These are phyloP conservation scores for Leptura quadrifasciata DNA, from an alignment of 2,888 invertebrate genomes.

Conservation along the genomic window DNA sequence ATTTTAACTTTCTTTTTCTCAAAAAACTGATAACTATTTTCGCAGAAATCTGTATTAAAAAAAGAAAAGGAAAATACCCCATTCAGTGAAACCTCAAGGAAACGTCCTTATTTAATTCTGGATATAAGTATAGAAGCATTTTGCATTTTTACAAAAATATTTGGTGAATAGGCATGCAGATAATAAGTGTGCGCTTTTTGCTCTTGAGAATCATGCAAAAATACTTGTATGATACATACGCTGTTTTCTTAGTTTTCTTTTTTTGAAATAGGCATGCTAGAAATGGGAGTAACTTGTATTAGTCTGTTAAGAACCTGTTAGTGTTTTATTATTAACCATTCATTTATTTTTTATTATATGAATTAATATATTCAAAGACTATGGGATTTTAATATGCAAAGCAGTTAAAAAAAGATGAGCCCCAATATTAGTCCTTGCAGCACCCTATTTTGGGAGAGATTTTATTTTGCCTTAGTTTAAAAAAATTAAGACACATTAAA, in stretches of 20 bases:
- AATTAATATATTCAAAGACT: not conserved
- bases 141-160: slow-evolving; percentile 6
- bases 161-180: slow-evolving; percentile 44
- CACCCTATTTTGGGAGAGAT: not conserved
- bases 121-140: slow-evolving; percentile 14
- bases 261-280: slow-evolving; percentile 74
- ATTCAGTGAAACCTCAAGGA: slow-evolving; percentile 9
- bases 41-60: too few relatives aligned
- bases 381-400: not conserved
- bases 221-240: slow-evolving; percentile 68
- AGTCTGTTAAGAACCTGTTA: slow-evolving; percentile 38
- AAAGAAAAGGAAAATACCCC: too few relatives aligned
- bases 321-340: not conserved
- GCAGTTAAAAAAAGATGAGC: not conserved
- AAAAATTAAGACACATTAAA: slow-evolving; percentile 13
- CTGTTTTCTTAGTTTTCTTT: slow-evolving; percentile 72
- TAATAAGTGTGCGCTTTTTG: not conserved
- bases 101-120: not conserved
- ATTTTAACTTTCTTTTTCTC: too few relatives aligned
- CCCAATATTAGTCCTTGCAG: not conserved
- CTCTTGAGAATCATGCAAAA: slow-evolving; percentile 47
- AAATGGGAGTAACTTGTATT: slow-evolving; percentile 56
- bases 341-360: not conserved
- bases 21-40: too few relatives aligned
- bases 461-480: slow-evolving; percentile 1